Base-by-base conservation (phyloP, 2,888 invertebrate species). In the Poecilus cupreus region DNA sequence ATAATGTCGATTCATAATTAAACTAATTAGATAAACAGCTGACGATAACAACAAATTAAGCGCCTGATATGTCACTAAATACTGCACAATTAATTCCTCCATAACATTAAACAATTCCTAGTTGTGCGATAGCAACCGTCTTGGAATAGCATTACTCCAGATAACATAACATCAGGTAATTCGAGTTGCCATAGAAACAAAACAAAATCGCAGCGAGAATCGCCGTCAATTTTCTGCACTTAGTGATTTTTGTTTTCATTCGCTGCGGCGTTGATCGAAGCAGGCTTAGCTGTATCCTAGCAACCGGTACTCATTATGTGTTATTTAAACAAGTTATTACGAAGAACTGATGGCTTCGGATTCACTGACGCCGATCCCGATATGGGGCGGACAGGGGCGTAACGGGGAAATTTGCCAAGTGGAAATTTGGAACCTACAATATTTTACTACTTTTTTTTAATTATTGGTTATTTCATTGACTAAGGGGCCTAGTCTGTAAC, bases 281-380 rank as follows among this genome's bases (percentile, higher is more conserved):
- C 18, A 32, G 75, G 75, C 75, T 54, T 51, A 75, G 32, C n/a
- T 37, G 49, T 49, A 32, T 51, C 54, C 54, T 37, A 54, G 54
- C 54, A 54, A 75, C 54, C 75, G 49, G 37, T 54, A 18, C 26
- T 75, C 75, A 75, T 75, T 75, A 75, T 75, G 54, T 75, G 75
- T 75, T 75, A 75, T 75, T 75, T 75, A 75, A 75, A 75, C 75
- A 75, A 51, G 75, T 75, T 75, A 75, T 75, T 75, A 75, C 32
- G 18, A 24, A 26, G 74, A 49, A 46, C 20, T 74, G 74, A 74
- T 74, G 74, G 64, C 37, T 24, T 18, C 10, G 6, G 60, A 60
- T 60, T 6, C 60, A 24, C 26, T 18, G 37, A 60, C 64, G 13
- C 32, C 16, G 32, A 68, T 60, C 60, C 60, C 13, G 60, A 60